Base-by-base conservation (phyloP, 2,113 vertebrate species). In the Notothenia coriiceps region DNA sequence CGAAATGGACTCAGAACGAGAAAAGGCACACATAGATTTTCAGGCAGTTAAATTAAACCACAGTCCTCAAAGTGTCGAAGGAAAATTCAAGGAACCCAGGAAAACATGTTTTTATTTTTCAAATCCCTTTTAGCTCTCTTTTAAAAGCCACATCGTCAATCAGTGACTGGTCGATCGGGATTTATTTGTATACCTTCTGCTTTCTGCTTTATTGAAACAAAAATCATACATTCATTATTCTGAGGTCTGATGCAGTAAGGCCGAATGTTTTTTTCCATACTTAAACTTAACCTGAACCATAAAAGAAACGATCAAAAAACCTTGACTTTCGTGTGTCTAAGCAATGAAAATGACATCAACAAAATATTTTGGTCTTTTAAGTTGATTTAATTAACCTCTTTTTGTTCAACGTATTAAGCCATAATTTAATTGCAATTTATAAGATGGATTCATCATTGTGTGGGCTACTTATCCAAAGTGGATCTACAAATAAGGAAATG, bases 81-180 rank as follows among this genome's bases (percentile, higher is more conserved):
- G 33, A 67, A 67, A 84, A 56, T 52, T 80, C 6, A 10, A 15
- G 18, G 43, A 17, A 77, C 71, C 70, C 20, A 59, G 43, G 18
- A 52, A 79, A 75, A 84, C 17, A 51, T 5, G 12, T 13, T 55
- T 67, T 66, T 65, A n/a, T 70, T 74, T 82, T 56, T 17, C 5
- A 56, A 81, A 59, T 40, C 33, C 13, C 13, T 11, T 54, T 12
- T 6, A 72, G 14, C 15, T 25, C 25, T 51, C 17, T 22, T 25
- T 29, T 2, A 3, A 51, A 9, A 59, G 12, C 40, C 25, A 57
- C 15, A 68, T 59, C 54, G 50, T 1, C 18, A 12, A 35, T 3
- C 46, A 44, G 17, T 29, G 61, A n/a, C 35, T 10, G 35, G 20
- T 13, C 7, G 2, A n/a, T 8, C 4, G 49, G 12, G 5, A 56